Conservation (phyloP, 2,888 invertebrate species). For the Oegoconia quadripuncta region DNA sequence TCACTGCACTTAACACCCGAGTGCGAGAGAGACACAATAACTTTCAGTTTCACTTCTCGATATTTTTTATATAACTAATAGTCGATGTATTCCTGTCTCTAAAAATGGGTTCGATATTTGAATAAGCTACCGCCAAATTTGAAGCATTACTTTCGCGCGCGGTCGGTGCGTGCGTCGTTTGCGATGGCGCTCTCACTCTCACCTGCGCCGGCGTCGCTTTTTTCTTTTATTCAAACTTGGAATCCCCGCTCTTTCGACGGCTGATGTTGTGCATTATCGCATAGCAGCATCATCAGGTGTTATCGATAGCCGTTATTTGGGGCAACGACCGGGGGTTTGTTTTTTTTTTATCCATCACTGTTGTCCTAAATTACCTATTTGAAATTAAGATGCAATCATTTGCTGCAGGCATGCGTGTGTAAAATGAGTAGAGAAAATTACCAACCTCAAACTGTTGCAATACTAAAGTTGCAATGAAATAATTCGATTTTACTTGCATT, state of each 20-base stretch:
- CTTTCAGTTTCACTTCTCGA: constrained; percentile 25
- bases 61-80: constrained; percentile 16
- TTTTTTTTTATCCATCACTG: background rate
- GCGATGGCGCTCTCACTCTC: constrained; percentile 63
- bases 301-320: constrained; percentile 52
- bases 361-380: background rate
- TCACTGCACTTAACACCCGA: constrained; percentile 42
- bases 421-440: too few species aligned
- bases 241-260: constrained; percentile 68
- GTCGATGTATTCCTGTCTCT: constrained; percentile 8
- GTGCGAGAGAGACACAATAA: constrained; percentile 26
- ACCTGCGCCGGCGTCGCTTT: constrained; percentile 46
- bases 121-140: constrained; percentile 42
- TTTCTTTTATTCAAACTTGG: constrained; percentile 68
- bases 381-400: background rate
- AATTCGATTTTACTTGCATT: too few species aligned
- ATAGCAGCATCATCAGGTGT: constrained; percentile 49
- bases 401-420: too few species aligned
- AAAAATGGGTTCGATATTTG: background rate
- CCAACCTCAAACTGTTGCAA: too few species aligned
- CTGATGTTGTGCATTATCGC: constrained; percentile 56
- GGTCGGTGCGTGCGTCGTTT: constrained; percentile 40
- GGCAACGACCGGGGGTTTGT: constrained; percentile 23
- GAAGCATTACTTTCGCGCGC: constrained; percentile 51
- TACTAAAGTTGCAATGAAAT: too few species aligned